Evolutionary conservation across 2,113 vertebrate genomes (phyloP).

Genomic region (Rafetus swinhoei): DNA sequence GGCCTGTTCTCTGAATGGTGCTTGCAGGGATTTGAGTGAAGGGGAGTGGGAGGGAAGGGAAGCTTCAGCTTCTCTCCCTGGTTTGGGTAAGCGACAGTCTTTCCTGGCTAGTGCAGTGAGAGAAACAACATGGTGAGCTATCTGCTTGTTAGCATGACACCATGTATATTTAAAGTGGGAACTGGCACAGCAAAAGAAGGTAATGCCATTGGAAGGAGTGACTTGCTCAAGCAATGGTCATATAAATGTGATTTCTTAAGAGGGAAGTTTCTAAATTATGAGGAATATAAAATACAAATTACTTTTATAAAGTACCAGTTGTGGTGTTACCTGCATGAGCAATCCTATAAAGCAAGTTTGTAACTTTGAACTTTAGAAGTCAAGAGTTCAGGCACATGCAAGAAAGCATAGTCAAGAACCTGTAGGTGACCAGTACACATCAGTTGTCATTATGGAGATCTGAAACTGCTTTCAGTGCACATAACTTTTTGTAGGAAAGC

Average conservation of each 20-base stretch:
- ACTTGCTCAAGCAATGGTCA: neutral
- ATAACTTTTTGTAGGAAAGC: neutral
- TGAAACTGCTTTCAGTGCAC: slow-evolving; percentile 11
- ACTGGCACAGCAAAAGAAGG: neutral
- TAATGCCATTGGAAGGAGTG: neutral
- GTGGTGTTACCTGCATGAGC: neutral
- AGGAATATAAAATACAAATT: neutral
- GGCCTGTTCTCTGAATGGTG: neutral
- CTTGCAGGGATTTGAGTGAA: neutral
- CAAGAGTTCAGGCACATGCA: neutral
- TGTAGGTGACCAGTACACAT: neutral
- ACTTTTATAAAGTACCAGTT: neutral
- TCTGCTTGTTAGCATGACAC: too few relatives aligned
- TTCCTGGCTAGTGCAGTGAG: neutral
- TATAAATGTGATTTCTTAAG: neutral
- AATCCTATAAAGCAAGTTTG: neutral
- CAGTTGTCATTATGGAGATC: neutral
- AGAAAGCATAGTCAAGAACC: neutral
- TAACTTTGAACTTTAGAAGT: neutral
- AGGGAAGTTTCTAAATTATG: accelerated
- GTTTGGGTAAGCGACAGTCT: neutral
- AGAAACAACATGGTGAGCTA: neutral
- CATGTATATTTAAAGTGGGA: neutral
- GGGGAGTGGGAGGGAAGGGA: neutral
- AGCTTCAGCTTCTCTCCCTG: neutral